Conservation (phyloP, 2,888 invertebrate species). For the Pomacea canaliculata region DNA sequence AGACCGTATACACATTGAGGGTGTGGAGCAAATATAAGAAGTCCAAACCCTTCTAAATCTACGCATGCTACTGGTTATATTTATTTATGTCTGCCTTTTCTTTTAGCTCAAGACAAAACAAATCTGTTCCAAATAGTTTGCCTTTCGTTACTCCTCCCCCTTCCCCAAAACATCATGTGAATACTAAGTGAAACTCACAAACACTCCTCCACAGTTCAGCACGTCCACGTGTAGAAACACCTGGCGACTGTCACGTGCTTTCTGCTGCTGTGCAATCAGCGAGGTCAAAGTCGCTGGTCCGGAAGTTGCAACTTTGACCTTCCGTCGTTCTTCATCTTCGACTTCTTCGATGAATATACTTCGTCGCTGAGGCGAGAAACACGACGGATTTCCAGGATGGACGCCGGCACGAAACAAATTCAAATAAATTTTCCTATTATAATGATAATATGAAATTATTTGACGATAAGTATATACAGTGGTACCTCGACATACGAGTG, state of each 20-base stretch:
- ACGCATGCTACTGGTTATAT: no score
- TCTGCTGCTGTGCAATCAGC: slow-evolving; percentile 42
- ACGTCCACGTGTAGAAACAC: slow-evolving; percentile 50
- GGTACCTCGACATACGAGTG: no score
- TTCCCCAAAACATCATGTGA: no score
- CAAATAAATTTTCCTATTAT: background rate
- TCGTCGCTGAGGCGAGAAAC: background rate
- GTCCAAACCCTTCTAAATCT: no score
- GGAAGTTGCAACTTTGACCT: slow-evolving; percentile 28
- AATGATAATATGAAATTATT: background rate
- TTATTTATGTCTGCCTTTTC: no score
- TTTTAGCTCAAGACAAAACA: no score
- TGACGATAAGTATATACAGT: no score
- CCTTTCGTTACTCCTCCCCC: no score
- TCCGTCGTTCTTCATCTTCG: slow-evolving; percentile 34
- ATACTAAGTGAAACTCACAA: slow-evolving; percentile 44
- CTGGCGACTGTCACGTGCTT: slow-evolving; percentile 33
- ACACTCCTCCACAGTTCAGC: slow-evolving; percentile 43
- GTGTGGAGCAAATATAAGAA: no score
- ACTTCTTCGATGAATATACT: slow-evolving; percentile 24
- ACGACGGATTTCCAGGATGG: background rate
- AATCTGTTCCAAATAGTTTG: no score
- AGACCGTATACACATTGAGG: no score
- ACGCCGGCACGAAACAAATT: background rate
- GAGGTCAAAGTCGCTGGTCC: slow-evolving; percentile 48